Percentiles rank a stretch among this genome's conserved stretches.
Evolutionary conservation across 1,140 invertebrate species (phyloP).

Genomic region (Asbolus verrucosus): DNA sequence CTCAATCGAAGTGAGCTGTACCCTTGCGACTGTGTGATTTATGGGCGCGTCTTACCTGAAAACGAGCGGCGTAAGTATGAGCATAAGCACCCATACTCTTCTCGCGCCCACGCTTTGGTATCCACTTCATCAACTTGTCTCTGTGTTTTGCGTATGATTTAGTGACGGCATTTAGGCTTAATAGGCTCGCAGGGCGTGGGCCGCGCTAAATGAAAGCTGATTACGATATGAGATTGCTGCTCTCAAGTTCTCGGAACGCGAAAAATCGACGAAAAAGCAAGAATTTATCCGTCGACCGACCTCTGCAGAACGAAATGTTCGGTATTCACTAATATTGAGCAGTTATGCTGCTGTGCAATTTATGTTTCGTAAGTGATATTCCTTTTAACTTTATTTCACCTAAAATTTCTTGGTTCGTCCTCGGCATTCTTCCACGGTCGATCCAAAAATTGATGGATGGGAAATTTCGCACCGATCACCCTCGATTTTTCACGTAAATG

Average conservation of each 20-base stretch:
- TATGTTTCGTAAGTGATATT: no score
- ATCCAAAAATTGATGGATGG: no score
- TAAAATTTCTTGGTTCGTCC: no score
- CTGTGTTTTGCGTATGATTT: conserved; percentile 20
- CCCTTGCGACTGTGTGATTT: conserved; percentile 55
- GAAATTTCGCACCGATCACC: no score
- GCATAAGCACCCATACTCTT: conserved; percentile 18
- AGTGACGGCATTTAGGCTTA: conserved; percentile 7
- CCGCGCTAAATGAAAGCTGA: conserved; percentile 11
- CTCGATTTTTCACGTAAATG: no score
- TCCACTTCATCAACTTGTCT: conserved; percentile 9
- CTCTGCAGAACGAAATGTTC: no score
- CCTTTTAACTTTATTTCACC: no score
- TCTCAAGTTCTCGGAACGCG: neutral
- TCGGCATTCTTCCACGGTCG: no score
- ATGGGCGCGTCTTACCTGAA: conserved; percentile 38
- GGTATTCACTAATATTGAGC: no score
- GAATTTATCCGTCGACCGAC: no score
- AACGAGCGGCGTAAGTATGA: conserved; percentile 15
- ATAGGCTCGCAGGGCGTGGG: neutral
- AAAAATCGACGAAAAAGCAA: neutral
- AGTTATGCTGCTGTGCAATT: no score
- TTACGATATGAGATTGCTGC: neutral
- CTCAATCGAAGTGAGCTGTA: conserved; percentile 58
- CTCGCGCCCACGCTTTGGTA: neutral